Conservation (phyloP, 1,140 invertebrate species). For the Anthonomus grandis region DNA sequence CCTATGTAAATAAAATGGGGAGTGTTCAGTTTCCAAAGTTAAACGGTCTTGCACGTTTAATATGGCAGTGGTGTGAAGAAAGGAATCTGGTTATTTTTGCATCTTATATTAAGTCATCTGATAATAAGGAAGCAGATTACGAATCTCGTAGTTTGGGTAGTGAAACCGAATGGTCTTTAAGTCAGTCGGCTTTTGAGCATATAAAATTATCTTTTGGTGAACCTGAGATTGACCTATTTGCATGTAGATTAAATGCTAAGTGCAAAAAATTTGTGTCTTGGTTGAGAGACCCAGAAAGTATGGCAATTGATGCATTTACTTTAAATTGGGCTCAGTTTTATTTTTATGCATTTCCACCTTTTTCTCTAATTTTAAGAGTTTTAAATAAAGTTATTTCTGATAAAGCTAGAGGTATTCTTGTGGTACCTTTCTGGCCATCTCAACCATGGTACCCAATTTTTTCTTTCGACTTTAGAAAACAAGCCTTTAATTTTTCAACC, state of each 20-base stretch:
- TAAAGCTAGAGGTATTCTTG: no score
- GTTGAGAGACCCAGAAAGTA: slow-evolving; percentile 28
- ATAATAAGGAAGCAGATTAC: slow-evolving; percentile 33
- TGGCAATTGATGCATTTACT: slow-evolving; percentile 38
- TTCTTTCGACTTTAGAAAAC: no score
- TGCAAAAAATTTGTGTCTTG: slow-evolving; percentile 33
- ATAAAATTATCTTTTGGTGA: neutral
- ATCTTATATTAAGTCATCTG: slow-evolving; percentile 31
- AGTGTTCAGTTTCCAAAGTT: slow-evolving; percentile 30
- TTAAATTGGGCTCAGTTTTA: slow-evolving; percentile 27
- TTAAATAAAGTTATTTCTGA: no score
- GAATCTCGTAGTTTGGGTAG: slow-evolving; percentile 20
- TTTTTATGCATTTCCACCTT: slow-evolving; percentile 43
- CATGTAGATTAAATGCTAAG: neutral
- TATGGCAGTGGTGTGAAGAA: slow-evolving; percentile 41
- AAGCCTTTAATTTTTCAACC: no score
- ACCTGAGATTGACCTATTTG: neutral
- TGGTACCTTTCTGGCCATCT: no score
- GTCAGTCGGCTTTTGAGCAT: neutral
- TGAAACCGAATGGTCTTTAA: slow-evolving; percentile 6
- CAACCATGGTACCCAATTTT: no score
- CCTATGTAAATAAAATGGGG: slow-evolving; percentile 28
- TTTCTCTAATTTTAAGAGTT: no score
- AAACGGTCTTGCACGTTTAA: slow-evolving; percentile 23
- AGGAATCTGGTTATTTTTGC: slow-evolving; percentile 32